phyloP scores from a whole-genome alignment of 2,888 invertebrate genomes.

The Elegia similella region DNA sequence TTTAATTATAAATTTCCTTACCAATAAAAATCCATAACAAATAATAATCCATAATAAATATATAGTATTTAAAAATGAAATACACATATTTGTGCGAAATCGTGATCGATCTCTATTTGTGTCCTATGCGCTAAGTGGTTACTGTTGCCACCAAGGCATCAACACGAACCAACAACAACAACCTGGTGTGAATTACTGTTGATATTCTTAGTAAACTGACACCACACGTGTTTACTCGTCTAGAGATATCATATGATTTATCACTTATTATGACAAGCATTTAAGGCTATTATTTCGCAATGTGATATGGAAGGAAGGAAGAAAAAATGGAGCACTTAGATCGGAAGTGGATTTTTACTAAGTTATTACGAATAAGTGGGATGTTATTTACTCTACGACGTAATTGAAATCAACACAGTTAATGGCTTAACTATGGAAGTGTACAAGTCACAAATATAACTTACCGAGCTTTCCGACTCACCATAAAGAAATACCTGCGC shows the following conservation, averaged over 20 bases:
- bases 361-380: background rate
- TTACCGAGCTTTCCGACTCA: no score
- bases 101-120: constrained; percentile 50
- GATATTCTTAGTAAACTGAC: constrained; percentile 61
- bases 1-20: no score
- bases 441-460: no score
- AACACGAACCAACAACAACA: constrained; percentile 48
- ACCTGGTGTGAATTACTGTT: constrained; percentile 61
- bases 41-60: background rate
- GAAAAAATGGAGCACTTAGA: background rate
- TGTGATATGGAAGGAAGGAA: constrained; percentile 8
- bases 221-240: constrained; percentile 35
- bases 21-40: background rate
- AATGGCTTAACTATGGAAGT: no score
- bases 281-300: constrained; percentile 21
- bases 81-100: constrained; percentile 43
- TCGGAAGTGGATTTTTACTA: background rate
- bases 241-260: constrained; percentile 67
- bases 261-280: constrained; percentile 40
- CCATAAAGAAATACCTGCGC: no score
- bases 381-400: no score
- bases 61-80: constrained; percentile 28
- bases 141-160: constrained; percentile 48
- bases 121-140: constrained; percentile 51
- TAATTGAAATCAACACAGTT: no score